A percentile compares a stretch with the other conserved stretches of the same genome.
Evolutionary conservation across 2,797 vertebrate genomes (phyloP).

Genomic region (Monodelphis domestica): DNA sequence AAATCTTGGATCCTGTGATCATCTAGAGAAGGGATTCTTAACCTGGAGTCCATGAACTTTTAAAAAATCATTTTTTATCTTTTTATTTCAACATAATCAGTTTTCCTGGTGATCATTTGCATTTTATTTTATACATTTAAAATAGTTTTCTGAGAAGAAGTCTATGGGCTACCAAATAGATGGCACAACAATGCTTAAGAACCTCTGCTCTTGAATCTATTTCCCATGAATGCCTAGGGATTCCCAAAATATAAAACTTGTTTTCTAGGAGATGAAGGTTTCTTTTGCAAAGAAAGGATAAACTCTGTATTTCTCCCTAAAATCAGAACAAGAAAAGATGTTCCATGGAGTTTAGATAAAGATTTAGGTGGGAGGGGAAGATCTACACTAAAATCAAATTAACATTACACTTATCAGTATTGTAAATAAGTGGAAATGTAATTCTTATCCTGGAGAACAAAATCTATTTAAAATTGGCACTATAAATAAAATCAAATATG

Average conservation of each 20-base stretch:
- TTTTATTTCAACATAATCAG: neutral
- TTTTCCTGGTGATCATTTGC: neutral
- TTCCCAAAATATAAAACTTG: neutral
- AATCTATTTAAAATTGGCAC: too few relatives aligned
- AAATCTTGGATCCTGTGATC: neutral
- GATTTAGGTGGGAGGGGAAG: neutral
- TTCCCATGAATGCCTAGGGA: neutral
- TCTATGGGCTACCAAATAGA: neutral
- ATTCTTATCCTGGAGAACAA: too few relatives aligned
- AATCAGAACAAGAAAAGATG: neutral
- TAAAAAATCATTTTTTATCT: neutral
- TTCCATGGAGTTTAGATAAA: neutral
- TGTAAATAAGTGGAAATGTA: too few relatives aligned
- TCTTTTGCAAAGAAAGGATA: neutral
- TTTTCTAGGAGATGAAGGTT: neutral
- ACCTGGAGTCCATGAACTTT: neutral
- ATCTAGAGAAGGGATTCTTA: neutral
- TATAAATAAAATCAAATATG: too few relatives aligned
- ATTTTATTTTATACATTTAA: neutral
- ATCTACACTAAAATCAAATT: neutral
- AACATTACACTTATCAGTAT: too few relatives aligned
- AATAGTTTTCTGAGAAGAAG: neutral
- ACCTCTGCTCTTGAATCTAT: neutral
- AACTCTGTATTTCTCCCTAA: neutral
- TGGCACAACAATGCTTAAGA: neutral